Base-by-base conservation (phyloP, 1,140 invertebrate species). In the Octopus sinensis region DNA sequence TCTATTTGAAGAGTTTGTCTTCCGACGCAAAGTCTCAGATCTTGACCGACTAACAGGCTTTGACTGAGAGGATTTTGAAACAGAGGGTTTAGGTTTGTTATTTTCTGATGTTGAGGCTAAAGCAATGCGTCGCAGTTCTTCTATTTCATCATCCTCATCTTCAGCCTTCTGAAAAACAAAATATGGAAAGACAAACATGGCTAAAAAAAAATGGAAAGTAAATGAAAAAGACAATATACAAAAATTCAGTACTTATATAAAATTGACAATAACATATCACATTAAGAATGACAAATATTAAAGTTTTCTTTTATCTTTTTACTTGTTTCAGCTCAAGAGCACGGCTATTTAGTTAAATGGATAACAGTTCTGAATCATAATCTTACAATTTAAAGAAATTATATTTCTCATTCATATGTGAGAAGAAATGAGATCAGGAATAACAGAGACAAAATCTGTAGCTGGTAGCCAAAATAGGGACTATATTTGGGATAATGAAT, bases 61-160 rank as follows among this genome's bases (percentile, higher is more conserved):
- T 43, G 30, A 43, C 30, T 43, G 30, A 43, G 30, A 43, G 30
- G 30, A 43, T 43, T 43, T 43, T 43, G 30, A 43, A 43, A 43
- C 30, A 43, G 30, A 43, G 30, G 76, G 17, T 77, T 77, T 77
- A 51, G 76, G 52, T 77, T 77, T 53, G 52, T 51, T 77, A 52
- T 43, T 51, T 5, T 52, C 76, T 9, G 76, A 6, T 68, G 62
- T n/a, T 6, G 76, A 77, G 5, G 30, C 76, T 23, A 77, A 43
- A 30, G 76, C 76, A 30, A 77, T 77, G 52, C 76, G 76, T 6
- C 76, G 76, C 23, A 77, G 52, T 77, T 77, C 76, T 17, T 52
- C 52, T 6, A 77, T 6, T 51, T 77, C 76, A 9, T 13, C 10
- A 76, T 76, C 75, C 43, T 77, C 76, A 51, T 77, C 76, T 53